Percentiles rank a stretch among this genome's conserved stretches.
Evolutionary conservation across 2,113 vertebrate genomes (phyloP).

Genomic region (Nettapus auritus): DNA sequence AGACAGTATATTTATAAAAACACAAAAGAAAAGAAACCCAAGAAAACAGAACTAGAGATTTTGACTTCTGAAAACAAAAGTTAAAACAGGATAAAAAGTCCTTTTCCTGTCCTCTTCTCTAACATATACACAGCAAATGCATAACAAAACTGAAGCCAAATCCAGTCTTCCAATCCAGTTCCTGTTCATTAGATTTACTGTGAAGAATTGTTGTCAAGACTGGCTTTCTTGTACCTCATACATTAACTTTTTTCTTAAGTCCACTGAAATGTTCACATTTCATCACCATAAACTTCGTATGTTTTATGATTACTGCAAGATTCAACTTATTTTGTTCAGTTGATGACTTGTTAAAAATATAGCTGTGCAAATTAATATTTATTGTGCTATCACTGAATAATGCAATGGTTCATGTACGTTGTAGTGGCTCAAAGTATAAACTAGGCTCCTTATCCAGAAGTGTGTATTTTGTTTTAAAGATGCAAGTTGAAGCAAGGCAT

Average conservation of each 20-base stretch:
- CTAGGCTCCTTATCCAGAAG: background rate
- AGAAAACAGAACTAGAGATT: background rate
- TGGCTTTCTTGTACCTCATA: background rate
- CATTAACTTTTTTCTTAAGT: slow-evolving; percentile 7
- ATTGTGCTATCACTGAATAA: slow-evolving; percentile 47
- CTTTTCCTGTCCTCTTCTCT: background rate
- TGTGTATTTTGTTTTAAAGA: slow-evolving; percentile 21
- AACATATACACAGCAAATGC: background rate
- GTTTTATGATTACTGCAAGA: slow-evolving; percentile 54
- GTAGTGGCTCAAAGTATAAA: background rate
- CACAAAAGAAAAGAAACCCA: background rate
- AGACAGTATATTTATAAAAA: background rate
- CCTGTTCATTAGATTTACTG: slow-evolving; percentile 19
- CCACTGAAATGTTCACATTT: slow-evolving; percentile 44
- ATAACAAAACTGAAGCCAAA: background rate
- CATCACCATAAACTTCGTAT: background rate
- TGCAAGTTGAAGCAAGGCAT: background rate
- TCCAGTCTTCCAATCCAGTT: slow-evolving; percentile 9
- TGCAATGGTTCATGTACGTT: background rate
- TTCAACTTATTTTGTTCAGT: slow-evolving; percentile 33
- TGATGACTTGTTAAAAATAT: slow-evolving; percentile 43
- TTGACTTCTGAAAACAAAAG: background rate
- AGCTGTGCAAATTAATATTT: slow-evolving; percentile 46
- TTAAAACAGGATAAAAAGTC: background rate
- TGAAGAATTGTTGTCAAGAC: background rate